Evolutionary conservation across 1,140 invertebrate genomes (phyloP).

Genomic region (Magallana angulata): DNA sequence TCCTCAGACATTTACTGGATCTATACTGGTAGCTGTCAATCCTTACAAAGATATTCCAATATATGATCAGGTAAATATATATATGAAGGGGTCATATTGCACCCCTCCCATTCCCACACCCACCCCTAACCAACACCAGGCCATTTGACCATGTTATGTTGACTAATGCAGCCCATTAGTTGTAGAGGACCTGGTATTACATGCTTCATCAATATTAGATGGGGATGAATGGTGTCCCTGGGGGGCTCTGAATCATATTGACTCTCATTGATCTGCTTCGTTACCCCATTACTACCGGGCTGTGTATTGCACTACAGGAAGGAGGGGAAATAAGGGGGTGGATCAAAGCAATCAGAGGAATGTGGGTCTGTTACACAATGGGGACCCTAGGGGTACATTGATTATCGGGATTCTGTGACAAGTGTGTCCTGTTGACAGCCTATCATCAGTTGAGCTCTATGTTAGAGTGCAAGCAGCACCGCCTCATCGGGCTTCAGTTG

Average conservation of each 20-base stretch:
- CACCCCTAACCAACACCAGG: neutral
- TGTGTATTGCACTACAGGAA: neutral
- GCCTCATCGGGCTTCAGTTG: too few relatives aligned
- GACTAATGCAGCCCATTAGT: neutral
- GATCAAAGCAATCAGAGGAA: neutral
- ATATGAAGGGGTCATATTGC: neutral
- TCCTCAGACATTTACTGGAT: slow-evolving; percentile 95
- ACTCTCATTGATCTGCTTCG: slow-evolving; percentile 8
- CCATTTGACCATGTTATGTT: neutral
- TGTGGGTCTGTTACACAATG: neutral
- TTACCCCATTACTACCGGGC: neutral
- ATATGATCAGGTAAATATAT: slow-evolving; percentile 85
- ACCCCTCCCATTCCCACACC: neutral
- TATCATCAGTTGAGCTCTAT: neutral
- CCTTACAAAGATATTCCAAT: slow-evolving; percentile 94
- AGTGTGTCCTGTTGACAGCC: neutral
- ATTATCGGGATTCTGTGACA: neutral
- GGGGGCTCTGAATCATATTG: neutral
- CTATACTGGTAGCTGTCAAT: slow-evolving; percentile 98
- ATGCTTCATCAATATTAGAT: slow-evolving; percentile 24
- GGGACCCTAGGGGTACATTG: neutral
- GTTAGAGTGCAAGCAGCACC: too few relatives aligned
- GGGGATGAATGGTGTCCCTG: neutral
- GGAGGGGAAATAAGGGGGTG: neutral
- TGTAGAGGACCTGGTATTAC: neutral